phyloP scores from a whole-genome alignment of 2,888 invertebrate species.

The Sphaerophoria rueppellii region DNA sequence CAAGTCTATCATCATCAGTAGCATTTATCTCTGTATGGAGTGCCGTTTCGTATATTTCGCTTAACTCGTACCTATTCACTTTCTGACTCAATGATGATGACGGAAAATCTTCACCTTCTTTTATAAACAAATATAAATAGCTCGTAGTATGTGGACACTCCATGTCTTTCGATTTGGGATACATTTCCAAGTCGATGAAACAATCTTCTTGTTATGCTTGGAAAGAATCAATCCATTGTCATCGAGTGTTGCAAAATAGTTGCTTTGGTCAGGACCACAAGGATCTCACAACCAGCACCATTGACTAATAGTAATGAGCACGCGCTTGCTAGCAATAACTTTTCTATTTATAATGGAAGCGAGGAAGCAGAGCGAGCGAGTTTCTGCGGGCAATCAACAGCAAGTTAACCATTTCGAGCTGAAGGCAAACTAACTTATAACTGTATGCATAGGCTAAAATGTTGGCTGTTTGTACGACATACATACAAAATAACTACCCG shows the following conservation, averaged over 20 bases:
- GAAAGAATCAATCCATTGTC: background rate
- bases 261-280: constrained; percentile 12
- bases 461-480: constrained; percentile 8
- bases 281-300: constrained; percentile 4
- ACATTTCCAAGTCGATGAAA: background rate
- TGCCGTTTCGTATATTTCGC: background rate
- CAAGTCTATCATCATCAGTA: constrained; percentile 3
- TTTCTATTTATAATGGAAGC: constrained; percentile 65
- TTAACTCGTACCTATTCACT: constrained; percentile 27
- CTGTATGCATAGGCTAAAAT: constrained; percentile 58
- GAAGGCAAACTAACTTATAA: constrained; percentile 44
- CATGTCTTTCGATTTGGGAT: background rate
- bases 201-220: no score
- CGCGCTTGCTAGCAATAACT: constrained; percentile 66
- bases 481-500: background rate
- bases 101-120: constrained; percentile 41
- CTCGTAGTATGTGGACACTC: background rate
- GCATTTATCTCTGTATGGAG: background rate
- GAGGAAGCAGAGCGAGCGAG: constrained; percentile 42
- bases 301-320: constrained; percentile 61
- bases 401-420: constrained; percentile 25
- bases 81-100: constrained; percentile 62
- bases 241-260: constrained; percentile 12
- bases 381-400: constrained; percentile 45
- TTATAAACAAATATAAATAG: constrained; percentile 30